Conservation (phyloP, 2,797 vertebrate genomes). For the Taenioides sp. region DNA sequence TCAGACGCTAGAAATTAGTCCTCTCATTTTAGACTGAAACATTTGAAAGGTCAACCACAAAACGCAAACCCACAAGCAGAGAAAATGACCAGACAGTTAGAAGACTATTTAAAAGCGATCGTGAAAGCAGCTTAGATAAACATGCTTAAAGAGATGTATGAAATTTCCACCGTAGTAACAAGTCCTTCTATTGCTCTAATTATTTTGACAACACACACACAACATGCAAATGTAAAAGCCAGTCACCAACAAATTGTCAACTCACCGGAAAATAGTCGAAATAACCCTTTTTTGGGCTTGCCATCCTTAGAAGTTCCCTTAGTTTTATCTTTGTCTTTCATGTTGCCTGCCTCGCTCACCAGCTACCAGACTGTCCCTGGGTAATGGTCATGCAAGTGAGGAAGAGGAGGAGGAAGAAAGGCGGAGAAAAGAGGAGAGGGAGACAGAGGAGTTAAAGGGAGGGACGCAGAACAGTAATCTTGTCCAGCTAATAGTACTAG, state of each 20-base stretch:
- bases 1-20: constrained; percentile 35
- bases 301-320: constrained; percentile 56
- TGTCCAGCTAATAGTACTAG: constrained; percentile 20
- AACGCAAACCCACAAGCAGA: constrained; percentile 5
- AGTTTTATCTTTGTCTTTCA: constrained; percentile 57
- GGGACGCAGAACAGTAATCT: constrained; percentile 26
- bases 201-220: constrained; percentile 21
- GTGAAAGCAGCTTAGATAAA: constrained; percentile 35
- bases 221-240: constrained; percentile 20
- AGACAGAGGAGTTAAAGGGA: constrained; percentile 26
- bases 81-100: constrained; percentile 21
- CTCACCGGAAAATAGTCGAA: constrained; percentile 58
- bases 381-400: constrained; percentile 51
- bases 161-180: constrained; percentile 35
- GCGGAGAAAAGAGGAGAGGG: constrained; percentile 19
- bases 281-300: constrained; percentile 51
- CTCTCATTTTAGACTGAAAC: constrained; percentile 5
- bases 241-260: constrained; percentile 10
- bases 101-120: constrained; percentile 23
- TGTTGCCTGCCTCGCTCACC: constrained; percentile 35
- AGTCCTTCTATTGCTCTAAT: constrained; percentile 19
- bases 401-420: constrained; percentile 42
- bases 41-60: constrained; percentile 36
- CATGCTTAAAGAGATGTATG: constrained; percentile 35
- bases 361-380: constrained; percentile 55